Base-by-base conservation (phyloP, 30 jellyfish, hydroid and myxozoan species). In the Aurelia sp. region DNA sequence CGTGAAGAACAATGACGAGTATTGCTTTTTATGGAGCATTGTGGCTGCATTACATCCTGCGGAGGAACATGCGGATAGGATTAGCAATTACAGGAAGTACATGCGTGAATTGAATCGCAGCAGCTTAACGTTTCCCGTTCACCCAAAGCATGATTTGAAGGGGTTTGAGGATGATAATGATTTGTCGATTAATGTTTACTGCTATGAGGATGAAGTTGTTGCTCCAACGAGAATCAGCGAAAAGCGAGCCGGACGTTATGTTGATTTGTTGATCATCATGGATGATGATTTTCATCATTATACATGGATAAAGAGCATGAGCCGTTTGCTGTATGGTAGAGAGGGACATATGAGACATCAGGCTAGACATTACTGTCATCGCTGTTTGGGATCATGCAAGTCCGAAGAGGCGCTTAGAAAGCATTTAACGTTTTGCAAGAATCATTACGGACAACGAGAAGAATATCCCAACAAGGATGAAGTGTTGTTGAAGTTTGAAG, bases 11-110 rank as follows among this genome's bases (percentile, higher is more conserved):
- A 20, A 51, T 0, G 64, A 70, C 5, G 64, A 70, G 6, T 10
- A 18, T 16, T 70, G 81, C 27, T 70, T 70, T 30, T 1, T 70
- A 57, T 70, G 81, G 81, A 9, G 67, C 40, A 70, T 70, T 20
- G 8, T 70, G 5, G 81, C 81, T 20, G 81, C 67, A 11, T 66
- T 70, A 70, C 20, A 70, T 47, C 63, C 81, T 10, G 38, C 10
- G 21, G 66, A 70, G 13, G 24, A 47, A 66, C 41, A 70, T 11
- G 8, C 24, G 0, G 8, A 35, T 5, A 70, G 81, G 50, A 15
- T 33, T 7, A 30, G 12, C 22, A 38, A 70, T 19, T 70, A 70
- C 24, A 51, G 67, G 13, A 17, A 35, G n/a, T 47, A 53, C 4
- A 82, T 4, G 18, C 30, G 33, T 31, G 78, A 77, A 62, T 47